Evolutionary conservation across 2,113 vertebrate species (phyloP), one percentile per base, ranked within the genome.

Genomic region (Clupea harengus): DNA sequence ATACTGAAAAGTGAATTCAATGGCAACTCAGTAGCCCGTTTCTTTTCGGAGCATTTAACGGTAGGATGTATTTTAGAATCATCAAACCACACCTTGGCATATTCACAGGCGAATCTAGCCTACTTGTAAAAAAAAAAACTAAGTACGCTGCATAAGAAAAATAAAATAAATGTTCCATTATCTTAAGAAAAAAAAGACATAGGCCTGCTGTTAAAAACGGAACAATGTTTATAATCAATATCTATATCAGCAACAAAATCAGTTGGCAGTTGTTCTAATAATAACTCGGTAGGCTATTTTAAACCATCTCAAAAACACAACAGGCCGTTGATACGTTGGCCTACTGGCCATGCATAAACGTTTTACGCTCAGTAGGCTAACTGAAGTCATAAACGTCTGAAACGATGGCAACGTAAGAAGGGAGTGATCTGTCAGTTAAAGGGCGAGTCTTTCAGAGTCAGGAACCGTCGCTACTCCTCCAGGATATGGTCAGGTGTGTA

Each of bases 401-500:
- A 78, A 39, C 72, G 72, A 78, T 39, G 72, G 72, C 72, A 78
- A 78, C 72, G 72, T 78, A 44, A 17, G 72, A 60, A 60, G 72
- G 32, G 72, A 78, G 72, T 78, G 25, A 78, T 39, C 54, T 81
- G 85, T 82, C 85, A 85, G 86, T 89, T 89, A 85, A 78, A 72
- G 87, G 86, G 90, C 84, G 88, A 90, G 88, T 75, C 67, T 75
- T 15, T 39, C 28, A 78, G 25, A 32, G 28, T 81, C 89, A 89
- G 83, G 86, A 88, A 88, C 83, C 82, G 87, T 80, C 50, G 72
- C 81, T 81, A 64, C 39, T 81, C 50, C 84, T 88, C 89, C 90
- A 90, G 90, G 90, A 91, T 91, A 82, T 85, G 87, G 81, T 89
- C 85, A 88, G 83, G 52, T 81, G 86, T 87, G 45, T 78, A 84